Percentiles rank a stretch among this genome's conserved stretches.
These are phyloP conservation scores for Mus minutoides DNA, from an alignment of 2,797 vertebrate genomes.

Conservation along the genomic window DNA sequence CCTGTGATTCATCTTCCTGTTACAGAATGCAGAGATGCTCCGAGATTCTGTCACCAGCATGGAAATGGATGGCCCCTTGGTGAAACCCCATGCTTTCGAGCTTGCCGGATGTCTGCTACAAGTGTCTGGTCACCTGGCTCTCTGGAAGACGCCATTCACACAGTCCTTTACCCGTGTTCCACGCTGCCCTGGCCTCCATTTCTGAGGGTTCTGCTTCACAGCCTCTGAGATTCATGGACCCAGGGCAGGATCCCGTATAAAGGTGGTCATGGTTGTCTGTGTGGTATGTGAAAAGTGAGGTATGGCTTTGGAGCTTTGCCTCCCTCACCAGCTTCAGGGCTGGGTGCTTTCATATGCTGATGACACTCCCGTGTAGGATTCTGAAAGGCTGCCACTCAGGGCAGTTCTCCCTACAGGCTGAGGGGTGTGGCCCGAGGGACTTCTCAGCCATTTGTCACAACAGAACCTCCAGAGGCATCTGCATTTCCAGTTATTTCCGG, in stretches of 20 bases:
- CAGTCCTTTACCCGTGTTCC: rapidly evolving
- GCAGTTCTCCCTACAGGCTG: conserved; percentile 42
- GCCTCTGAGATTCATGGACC: rapidly evolving
- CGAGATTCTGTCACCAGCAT: rapidly evolving
- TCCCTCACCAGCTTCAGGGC: background rate
- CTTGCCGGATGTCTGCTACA: rapidly evolving
- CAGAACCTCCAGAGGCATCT: conserved; percentile 40
- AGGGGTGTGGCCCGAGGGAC: background rate
- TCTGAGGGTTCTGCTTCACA: rapidly evolving
- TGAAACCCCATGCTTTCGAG: background rate
- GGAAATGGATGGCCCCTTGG: rapidly evolving
- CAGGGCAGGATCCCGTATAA: rapidly evolving
- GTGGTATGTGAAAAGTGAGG: background rate
- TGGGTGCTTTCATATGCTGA: conserved; percentile 68
- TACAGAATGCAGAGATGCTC: background rate
- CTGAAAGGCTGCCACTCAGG: conserved; percentile 79
- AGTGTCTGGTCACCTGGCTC: rapidly evolving
- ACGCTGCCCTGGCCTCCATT: rapidly evolving
- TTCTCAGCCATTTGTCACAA: conserved; percentile 33
- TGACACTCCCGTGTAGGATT: conserved; percentile 66
- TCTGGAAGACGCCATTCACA: rapidly evolving
- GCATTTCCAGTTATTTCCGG: conserved; percentile 85
- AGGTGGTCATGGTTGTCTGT: background rate
- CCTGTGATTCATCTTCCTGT: background rate
- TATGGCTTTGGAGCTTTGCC: background rate